Conservation (phyloP, 2,797 vertebrate genomes). For the Coracias cyanogaster region DNA sequence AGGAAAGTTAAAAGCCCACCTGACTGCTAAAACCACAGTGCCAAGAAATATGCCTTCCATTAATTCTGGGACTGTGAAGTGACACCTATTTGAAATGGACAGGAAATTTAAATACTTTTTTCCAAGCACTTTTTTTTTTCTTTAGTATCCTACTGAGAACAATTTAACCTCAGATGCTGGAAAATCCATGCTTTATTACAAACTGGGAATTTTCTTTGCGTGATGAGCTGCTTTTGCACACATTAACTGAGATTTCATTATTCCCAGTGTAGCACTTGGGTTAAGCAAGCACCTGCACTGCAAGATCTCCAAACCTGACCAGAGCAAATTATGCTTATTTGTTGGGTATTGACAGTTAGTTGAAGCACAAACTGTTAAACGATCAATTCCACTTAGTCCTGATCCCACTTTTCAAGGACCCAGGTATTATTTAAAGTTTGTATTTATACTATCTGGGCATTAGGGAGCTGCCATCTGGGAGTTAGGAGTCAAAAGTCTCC, state of each 20-base stretch:
- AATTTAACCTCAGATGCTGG: constrained; percentile 66
- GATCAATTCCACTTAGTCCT: neutral
- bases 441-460: neutral
- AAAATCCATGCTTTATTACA: constrained; percentile 70
- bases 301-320: neutral
- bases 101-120: constrained; percentile 75
- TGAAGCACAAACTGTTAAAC: neutral
- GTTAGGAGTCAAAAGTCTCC: neutral
- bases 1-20: neutral
- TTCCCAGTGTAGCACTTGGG: constrained; percentile 59
- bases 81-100: constrained; percentile 59
- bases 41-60: constrained; percentile 61
- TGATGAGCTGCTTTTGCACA: constrained; percentile 66
- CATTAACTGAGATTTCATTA: constrained; percentile 63
- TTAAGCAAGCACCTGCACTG: constrained; percentile 72
- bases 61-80: constrained; percentile 43
- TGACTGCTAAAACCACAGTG: neutral
- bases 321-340: constrained; percentile 25
- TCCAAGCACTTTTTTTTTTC: constrained; percentile 50
- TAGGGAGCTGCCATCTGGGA: neutral
- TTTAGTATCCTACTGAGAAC: constrained; percentile 69
- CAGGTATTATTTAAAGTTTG: neutral
- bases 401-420: neutral
- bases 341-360: constrained; percentile 20
- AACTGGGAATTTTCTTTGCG: constrained; percentile 67